Conservation (phyloP, 2,888 invertebrate species). For the Auanema sp. region DNA sequence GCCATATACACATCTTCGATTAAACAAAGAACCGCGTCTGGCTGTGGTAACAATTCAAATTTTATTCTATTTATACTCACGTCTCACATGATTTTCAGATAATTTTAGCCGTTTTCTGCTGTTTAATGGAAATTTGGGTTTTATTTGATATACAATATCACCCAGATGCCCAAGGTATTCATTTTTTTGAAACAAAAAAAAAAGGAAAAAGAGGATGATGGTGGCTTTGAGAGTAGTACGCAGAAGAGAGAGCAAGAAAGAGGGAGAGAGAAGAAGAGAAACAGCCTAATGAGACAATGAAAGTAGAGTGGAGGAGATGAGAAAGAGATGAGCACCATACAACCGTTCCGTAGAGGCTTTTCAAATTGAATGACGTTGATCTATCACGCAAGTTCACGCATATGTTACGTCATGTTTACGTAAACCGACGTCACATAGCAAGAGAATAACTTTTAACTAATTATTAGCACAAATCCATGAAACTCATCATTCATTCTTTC, state of each 20-base stretch:
- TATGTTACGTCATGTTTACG: not conserved
- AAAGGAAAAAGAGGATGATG: not conserved
- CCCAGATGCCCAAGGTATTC: not conserved
- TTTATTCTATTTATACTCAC: not conserved
- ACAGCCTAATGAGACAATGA: too few relatives aligned
- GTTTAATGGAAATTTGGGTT: slow-evolving; percentile 41
- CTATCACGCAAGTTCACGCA: not conserved
- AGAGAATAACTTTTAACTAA: too few relatives aligned
- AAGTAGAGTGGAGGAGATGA: too few relatives aligned
- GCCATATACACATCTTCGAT: slow-evolving; percentile 56
- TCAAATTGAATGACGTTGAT: too few relatives aligned
- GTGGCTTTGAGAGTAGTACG: too few relatives aligned
- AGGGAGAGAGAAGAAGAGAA: too few relatives aligned
- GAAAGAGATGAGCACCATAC: too few relatives aligned
- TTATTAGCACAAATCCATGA: too few relatives aligned
- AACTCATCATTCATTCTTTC: slow-evolving; percentile 1
- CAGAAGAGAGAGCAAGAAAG: too few relatives aligned
- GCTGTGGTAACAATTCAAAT: slow-evolving; percentile 43
- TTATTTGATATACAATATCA: slow-evolving; percentile 30
- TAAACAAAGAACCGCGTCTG: slow-evolving; percentile 53
- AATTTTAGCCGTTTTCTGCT: slow-evolving; percentile 32
- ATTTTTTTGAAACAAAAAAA: not conserved
- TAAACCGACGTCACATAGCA: not conserved
- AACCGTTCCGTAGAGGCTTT: too few relatives aligned
- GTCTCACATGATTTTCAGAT: slow-evolving; percentile 25